Conservation (phyloP, 1,140 invertebrate species). For the Venturia canescens region DNA sequence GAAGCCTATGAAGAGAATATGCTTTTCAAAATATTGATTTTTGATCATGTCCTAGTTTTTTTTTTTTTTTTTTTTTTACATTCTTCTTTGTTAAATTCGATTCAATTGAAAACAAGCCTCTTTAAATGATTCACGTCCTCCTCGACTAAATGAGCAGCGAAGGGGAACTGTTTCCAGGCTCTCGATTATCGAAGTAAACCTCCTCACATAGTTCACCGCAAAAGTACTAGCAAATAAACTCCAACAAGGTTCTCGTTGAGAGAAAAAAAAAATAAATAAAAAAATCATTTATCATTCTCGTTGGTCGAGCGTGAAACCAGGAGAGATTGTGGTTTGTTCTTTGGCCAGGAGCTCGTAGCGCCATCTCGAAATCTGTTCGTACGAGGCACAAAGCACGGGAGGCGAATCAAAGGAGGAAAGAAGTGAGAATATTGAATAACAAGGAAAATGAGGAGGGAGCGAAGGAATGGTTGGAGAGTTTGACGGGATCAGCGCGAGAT, state of each 20-base stretch:
- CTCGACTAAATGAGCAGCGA: neutral
- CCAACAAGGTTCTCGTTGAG: neutral
- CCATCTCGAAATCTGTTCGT: slow-evolving; percentile 25
- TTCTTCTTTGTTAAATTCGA: no score
- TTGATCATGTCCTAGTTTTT: neutral
- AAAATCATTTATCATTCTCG: neutral
- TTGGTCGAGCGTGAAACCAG: neutral
- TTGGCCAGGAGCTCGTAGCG: neutral
- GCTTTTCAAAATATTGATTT: neutral
- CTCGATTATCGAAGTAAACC: neutral
- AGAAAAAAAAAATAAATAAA: neutral
- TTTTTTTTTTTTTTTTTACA: no score
- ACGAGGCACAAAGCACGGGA: slow-evolving; percentile 34
- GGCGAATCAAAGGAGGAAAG: neutral
- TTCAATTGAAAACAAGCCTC: no score
- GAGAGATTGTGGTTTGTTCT: neutral
- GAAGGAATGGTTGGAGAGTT: slow-evolving; percentile 8
- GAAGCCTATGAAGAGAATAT: neutral
- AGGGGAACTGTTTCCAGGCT: neutral
- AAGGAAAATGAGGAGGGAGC: slow-evolving; percentile 33
- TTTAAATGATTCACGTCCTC: neutral
- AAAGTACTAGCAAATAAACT: neutral
- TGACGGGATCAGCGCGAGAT: neutral
- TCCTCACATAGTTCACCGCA: neutral
- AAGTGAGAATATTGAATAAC: neutral